Conservation (phyloP, 1,140 invertebrate species). For the Helicoverpa armigera region DNA sequence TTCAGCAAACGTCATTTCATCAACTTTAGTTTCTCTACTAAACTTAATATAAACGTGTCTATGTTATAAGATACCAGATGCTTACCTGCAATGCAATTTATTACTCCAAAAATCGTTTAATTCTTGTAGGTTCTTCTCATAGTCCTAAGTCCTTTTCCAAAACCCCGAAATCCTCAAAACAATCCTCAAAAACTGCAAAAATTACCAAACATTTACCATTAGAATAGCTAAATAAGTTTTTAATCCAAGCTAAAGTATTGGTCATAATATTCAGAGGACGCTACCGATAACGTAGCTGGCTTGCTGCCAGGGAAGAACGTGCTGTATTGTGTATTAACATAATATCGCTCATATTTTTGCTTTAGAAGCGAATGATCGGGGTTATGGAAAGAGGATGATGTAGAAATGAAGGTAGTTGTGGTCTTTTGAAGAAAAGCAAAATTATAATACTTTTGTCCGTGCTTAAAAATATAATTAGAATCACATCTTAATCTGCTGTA, state of each 20-base stretch:
- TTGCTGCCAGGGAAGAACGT: conserved; percentile 9
- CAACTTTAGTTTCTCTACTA: no score
- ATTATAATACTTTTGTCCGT: no score
- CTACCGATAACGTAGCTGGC: conserved; percentile 45
- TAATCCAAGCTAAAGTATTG: conserved; percentile 44
- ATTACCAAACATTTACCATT: conserved; percentile 21
- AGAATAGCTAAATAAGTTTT: conserved; percentile 51
- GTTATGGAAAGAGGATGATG: neutral
- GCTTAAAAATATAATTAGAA: no score
- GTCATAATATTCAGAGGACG: conserved; percentile 50
- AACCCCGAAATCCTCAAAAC: no score
- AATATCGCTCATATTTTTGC: conserved; percentile 32
- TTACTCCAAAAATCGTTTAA: neutral
- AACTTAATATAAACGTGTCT: no score
- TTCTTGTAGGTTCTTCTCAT: no score
- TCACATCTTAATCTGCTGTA: no score
- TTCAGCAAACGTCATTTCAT: no score
- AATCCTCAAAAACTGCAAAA: neutral
- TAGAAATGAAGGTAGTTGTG: neutral
- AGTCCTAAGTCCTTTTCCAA: no score
- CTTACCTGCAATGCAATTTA: no score
- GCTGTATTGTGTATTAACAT: conserved; percentile 34
- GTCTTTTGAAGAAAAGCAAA: neutral
- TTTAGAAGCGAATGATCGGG: conserved; percentile 12
- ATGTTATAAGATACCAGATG: no score